phyloP scores from a whole-genome alignment of 2,113 vertebrate genomes.

The Uria aalge region DNA sequence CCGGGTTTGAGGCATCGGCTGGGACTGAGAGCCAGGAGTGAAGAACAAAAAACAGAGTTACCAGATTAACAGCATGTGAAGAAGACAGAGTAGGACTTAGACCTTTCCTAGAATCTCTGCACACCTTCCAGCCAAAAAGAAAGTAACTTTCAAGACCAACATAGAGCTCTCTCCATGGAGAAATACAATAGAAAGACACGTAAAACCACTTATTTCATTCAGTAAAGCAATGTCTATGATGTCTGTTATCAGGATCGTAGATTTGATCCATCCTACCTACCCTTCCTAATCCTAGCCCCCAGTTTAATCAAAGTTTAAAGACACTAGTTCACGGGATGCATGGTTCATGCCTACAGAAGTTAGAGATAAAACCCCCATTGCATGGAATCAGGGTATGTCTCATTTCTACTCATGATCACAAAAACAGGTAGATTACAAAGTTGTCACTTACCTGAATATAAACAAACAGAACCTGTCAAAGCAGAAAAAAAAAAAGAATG shows the following conservation, averaged over 20 bases:
- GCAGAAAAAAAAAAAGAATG: neutral
- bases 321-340: neutral
- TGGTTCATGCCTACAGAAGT: rapidly evolving
- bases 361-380: neutral
- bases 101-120: neutral
- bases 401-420: neutral
- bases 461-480: slow-evolving; percentile 65
- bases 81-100: neutral
- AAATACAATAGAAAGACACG: neutral
- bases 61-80: neutral
- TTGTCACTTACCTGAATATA: slow-evolving; percentile 71
- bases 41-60: neutral
- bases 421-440: neutral
- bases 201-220: neutral
- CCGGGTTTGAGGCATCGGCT: slow-evolving; percentile 71
- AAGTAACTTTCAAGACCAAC: neutral
- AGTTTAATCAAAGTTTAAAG: neutral
- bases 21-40: neutral
- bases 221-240: neutral
- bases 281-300: neutral
- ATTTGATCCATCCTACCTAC: neutral
- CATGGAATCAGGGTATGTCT: neutral
- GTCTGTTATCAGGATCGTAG: neutral
- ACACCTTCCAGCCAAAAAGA: neutral
- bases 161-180: rapidly evolving